These are phyloP conservation scores for Formica exsecta DNA, from an alignment of 1,140 invertebrate genomes.

Conservation along the genomic window DNA sequence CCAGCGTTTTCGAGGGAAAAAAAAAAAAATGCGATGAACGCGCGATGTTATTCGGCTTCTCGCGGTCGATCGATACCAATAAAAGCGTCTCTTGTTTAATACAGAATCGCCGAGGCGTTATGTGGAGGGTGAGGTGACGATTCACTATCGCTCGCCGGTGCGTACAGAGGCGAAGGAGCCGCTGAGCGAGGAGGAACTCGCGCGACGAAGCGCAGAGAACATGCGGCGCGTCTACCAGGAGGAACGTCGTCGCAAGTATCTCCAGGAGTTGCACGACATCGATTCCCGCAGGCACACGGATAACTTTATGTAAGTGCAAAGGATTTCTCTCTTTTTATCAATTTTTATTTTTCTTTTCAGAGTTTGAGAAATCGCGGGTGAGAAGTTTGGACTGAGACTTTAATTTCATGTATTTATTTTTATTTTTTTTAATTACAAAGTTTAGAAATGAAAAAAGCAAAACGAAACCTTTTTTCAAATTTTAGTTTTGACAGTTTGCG, in stretches of 20 bases:
- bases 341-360: neutral
- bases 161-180: conserved; percentile 93
- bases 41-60: neutral
- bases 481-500: too few relatives aligned
- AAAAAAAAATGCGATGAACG: neutral
- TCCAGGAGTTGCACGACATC: conserved; percentile 96
- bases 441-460: too few relatives aligned
- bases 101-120: conserved; percentile 94
- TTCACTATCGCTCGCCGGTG: conserved; percentile 95
- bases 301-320: conserved; percentile 91
- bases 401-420: neutral
- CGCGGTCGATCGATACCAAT: conserved; percentile 35
- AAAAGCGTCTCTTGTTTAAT: conserved; percentile 58
- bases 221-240: conserved; percentile 96
- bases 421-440: too few relatives aligned
- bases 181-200: conserved; percentile 93
- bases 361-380: neutral
- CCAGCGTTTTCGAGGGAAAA: neutral
- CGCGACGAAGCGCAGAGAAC: conserved; percentile 94
- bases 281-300: conserved; percentile 95
- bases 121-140: conserved; percentile 96
- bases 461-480: too few relatives aligned
- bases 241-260: conserved; percentile 94
- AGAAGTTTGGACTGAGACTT: neutral
- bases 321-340: too few relatives aligned